Evolutionary conservation across 2,113 vertebrate species (phyloP).

Genomic region (Theristicus caerulescens): DNA sequence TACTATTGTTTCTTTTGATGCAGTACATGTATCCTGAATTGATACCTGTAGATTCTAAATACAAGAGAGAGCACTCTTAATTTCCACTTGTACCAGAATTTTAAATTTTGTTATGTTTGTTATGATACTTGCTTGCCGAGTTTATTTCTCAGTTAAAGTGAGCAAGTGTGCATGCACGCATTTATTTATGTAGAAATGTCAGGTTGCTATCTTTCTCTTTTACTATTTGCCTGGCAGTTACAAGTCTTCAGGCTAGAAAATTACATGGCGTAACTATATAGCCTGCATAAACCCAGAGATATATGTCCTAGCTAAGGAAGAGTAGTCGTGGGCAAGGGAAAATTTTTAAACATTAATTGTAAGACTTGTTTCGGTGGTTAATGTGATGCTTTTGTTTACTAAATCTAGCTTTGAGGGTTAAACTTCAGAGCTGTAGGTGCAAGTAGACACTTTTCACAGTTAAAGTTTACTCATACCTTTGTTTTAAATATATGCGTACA

Average conservation of each 20-base stretch:
- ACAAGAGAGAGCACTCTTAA: not conserved
- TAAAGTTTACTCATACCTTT: not conserved
- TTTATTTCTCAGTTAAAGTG: not conserved
- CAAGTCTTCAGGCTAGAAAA: not conserved
- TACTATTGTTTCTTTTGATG: not conserved
- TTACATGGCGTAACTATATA: not conserved
- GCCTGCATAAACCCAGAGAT: not conserved
- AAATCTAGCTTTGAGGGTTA: not conserved
- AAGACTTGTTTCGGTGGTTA: not conserved
- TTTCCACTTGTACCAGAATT: not conserved
- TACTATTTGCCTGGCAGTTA: not conserved
- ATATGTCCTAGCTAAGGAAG: not conserved
- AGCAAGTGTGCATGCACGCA: not conserved
- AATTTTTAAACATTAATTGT: not conserved
- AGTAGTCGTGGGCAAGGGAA: not conserved
- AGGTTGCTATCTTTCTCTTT: not conserved
- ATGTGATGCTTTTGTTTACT: not conserved
- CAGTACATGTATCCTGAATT: not conserved
- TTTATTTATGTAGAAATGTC: not conserved
- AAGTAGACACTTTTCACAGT: not conserved
- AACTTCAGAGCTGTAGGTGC: not conserved
- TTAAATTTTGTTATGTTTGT: not conserved
- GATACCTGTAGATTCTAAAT: not conserved
- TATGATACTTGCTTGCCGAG: rapidly evolving
- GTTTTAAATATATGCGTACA: not conserved